Evolutionary conservation across 2,888 invertebrate species (phyloP), one percentile per base, ranked within the genome.

Genomic region (Periphyllus acericola): DNA sequence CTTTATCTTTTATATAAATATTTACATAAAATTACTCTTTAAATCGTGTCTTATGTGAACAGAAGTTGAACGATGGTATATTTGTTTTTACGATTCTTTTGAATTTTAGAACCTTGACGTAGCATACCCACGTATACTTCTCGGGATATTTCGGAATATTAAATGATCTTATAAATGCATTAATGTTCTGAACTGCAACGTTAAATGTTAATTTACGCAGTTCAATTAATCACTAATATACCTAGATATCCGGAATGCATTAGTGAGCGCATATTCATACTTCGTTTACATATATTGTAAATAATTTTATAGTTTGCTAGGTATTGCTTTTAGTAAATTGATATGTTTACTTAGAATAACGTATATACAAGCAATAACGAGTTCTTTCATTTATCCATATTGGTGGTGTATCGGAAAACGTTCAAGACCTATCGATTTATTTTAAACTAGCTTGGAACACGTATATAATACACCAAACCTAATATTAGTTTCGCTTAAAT

Each of bases 91-190:
- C n/a, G 3, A 60, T 32, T 60, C 60, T 3, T 80, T 80, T 14
- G 60, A 60, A 80, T 80, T 17, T 60, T 25, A 60, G 14, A n/a
- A 80, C 36, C 79, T 80, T 66, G 36, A 66, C 34, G 36, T 40
- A 66, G n/a, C n/a, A 36, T 80, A 60, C 36, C 34, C 66, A 80
- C 80, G n/a, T n/a, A 66, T 0, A 40, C 36, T 40, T 9, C 8
- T 80, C 19, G 19, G 2, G 29, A 80, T n/a, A 66, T 66, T 80
- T 80, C n/a, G n/a, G n/a, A n/a, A n/a, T n/a, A n/a, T n/a, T 80
- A 36, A 6, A 9, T n/a, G 36, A 19, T 19, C 19, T 19, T 36
- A 36, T 66, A 66, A 36, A 36, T 17, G 0, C 25, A 60, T 66
- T 19, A 80, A 36, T 8, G 36, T 66, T 80, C 9, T n/a, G 9